Conservation (phyloP, 1,140 invertebrate genomes). For the Diuraphis noxia region DNA sequence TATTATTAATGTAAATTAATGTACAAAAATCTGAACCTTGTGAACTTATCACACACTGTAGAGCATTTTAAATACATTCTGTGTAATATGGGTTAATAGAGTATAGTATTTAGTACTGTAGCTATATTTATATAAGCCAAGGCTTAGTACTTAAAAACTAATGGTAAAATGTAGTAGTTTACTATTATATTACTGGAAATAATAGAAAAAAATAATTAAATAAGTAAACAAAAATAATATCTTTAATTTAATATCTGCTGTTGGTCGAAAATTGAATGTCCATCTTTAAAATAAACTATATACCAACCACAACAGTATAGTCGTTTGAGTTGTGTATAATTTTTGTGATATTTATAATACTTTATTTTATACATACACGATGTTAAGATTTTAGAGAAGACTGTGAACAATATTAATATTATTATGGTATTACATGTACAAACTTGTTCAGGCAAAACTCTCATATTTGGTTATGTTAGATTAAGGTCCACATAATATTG, state of each 20-base stretch:
- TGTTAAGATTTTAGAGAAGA: not conserved
- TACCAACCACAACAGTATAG: not conserved
- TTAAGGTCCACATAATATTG: not conserved
- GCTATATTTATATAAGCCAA: not conserved
- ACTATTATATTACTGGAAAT: not conserved
- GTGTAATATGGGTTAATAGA: not conserved
- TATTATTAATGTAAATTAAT: conserved; percentile 12
- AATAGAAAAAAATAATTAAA: not conserved
- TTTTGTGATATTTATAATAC: not conserved
- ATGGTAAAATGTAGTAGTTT: not conserved
- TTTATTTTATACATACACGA: not conserved
- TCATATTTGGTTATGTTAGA: not conserved
- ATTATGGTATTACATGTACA: not conserved
- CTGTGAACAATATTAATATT: not conserved
- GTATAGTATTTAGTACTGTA: not conserved
- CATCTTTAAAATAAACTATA: not conserved
- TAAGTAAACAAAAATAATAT: not conserved
- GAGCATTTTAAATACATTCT: not conserved
- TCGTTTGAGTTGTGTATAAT: not conserved
- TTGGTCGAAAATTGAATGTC: not conserved
- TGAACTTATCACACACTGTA: not conserved
- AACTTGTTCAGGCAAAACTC: not conserved
- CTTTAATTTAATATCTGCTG: too few relatives aligned
- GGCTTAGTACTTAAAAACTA: not conserved
- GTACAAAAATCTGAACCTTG: not conserved